Evolutionary conservation across 1,140 invertebrate genomes (phyloP), one percentile per base, ranked within the genome.

Genomic region (Chrysomallon squamiferum): DNA sequence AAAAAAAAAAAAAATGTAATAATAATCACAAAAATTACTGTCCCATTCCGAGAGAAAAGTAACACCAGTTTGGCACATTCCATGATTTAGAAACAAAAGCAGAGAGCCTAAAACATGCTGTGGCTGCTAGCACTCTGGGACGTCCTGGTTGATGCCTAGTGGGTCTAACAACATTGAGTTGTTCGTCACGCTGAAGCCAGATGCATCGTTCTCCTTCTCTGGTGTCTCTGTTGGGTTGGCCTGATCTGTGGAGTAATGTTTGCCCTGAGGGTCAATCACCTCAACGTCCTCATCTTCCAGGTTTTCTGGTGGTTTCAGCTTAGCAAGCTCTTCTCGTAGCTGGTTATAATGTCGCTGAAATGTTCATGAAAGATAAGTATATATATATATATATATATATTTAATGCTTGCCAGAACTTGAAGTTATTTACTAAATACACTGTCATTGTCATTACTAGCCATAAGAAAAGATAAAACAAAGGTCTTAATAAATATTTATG

Each of bases 261-360:
- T 74, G 58, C 63, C 76, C 33, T 77, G 66, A 18, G 74, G 73
- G 47, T 81, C 74, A 32, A 76, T 77, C 27, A 43, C 18, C 32
- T 60, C 62, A 27, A 70, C 73, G 9, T 68, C 71, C 29, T 68
- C 62, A 9, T 73, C 68, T 49, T 77, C 91, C 20, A 93, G 84
- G 3, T 91, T 91, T 49, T 88, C 85, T 3, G 92, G 92, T 11
- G 91, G 90, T 75, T 91, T 90, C 76, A 95, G 85, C 86, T 93
- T 93, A 27, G 90, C 89, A 68, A 94, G 84, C 84, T 93, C 92
- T 82, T 93, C 92, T 67, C 91, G 89, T 66, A 94, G 84, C 75
- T 92, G 90, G 68, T 90, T 90, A 82, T 92, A 94, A 80, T 93
- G 91, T 62, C 92, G 89, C 89, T 93, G 88, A 59, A 47, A 52